These are phyloP conservation scores for Plebejus argus DNA, from an alignment of 2,888 invertebrate genomes.

Conservation along the genomic window DNA sequence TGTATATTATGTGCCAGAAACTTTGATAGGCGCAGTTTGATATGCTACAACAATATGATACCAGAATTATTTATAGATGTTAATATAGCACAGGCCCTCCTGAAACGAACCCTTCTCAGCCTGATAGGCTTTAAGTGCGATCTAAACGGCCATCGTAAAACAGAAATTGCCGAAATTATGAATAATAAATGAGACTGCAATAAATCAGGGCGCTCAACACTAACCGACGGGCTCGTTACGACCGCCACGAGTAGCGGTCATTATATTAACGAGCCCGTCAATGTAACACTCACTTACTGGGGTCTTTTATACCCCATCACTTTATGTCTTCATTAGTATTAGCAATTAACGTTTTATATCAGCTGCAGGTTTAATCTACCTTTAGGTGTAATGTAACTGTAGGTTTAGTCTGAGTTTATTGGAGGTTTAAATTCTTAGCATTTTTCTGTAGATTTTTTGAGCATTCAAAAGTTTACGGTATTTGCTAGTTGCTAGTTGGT, in stretches of 20 bases:
- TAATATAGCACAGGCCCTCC: neutral
- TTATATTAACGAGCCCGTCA: neutral
- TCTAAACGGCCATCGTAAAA: neutral
- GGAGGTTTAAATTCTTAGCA: no score
- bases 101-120: neutral
- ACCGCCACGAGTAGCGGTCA: neutral
- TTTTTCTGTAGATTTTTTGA: no score
- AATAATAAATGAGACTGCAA: neutral
- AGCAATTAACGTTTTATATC: neutral
- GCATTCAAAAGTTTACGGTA: no score
- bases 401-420: no score
- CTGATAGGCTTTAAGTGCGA: neutral
- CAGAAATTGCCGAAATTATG: neutral
- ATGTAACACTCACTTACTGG: neutral
- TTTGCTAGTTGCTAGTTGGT: no score
- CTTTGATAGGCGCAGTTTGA: no score
- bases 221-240: neutral
- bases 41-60: no score
- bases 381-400: no score
- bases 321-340: conserved; percentile 7
- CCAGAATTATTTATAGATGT: no score
- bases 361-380: no score
- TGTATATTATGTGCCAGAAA: no score
- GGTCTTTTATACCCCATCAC: neutral
- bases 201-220: conserved; percentile 3